Percentiles rank a stretch among this genome's conserved stretches.
These are phyloP conservation scores for Peromyscus californicus DNA, from an alignment of 2,113 vertebrate genomes.

Conservation along the genomic window DNA sequence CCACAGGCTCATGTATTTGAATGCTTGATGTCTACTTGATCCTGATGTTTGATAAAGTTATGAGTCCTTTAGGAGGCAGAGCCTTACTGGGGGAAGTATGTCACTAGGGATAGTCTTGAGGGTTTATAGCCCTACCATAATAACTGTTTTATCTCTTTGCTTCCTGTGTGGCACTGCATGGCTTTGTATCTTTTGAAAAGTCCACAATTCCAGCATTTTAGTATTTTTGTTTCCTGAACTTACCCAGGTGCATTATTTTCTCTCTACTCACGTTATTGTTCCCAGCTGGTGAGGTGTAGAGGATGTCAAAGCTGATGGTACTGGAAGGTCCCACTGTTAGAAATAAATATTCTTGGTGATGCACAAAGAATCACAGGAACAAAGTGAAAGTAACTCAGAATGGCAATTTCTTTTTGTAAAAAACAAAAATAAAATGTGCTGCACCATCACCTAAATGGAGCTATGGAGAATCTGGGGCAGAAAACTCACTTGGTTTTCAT, in stretches of 20 bases:
- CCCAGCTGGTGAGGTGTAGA: neutral
- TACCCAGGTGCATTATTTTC: neutral
- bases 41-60: neutral
- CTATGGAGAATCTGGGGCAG: neutral
- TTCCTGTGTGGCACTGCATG: neutral
- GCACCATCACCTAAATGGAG: neutral
- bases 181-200: neutral
- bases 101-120: neutral
- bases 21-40: neutral
- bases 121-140: neutral
- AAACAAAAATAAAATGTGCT: neutral
- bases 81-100: neutral
- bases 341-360: neutral
- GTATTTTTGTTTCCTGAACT: neutral
- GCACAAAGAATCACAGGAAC: neutral
- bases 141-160: neutral
- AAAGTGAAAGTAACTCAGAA: neutral
- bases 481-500: neutral
- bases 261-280: neutral
- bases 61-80: neutral
- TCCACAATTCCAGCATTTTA: neutral
- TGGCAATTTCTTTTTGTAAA: neutral
- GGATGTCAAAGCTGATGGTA: too few species aligned
- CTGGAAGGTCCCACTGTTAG: neutral
- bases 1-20: neutral